A percentile compares a stretch with the other conserved stretches of the same genome.
Evolutionary conservation across 2,113 vertebrate genomes (phyloP).

Genomic region (Lagenorhynchus albirostris): DNA sequence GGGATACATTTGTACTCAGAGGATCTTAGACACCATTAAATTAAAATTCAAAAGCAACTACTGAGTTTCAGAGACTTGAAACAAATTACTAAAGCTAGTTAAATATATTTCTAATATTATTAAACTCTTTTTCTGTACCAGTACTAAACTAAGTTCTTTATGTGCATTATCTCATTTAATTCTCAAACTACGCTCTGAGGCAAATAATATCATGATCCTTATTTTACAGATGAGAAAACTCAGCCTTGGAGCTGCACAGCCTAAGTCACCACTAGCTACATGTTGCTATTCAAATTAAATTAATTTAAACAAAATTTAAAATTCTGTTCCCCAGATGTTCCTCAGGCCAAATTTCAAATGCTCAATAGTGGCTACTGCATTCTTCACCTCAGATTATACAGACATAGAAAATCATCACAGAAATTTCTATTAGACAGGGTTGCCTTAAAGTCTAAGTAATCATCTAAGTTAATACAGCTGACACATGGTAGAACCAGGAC

Average conservation of each 20-base stretch:
- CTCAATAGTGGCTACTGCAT: neutral
- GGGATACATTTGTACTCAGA: neutral
- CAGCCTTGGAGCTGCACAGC: neutral
- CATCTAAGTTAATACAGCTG: neutral
- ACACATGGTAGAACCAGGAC: neutral
- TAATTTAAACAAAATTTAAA: neutral
- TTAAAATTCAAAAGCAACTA: neutral
- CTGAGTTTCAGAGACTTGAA: neutral
- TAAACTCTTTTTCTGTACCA: neutral
- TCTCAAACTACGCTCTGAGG: neutral
- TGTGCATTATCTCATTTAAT: neutral
- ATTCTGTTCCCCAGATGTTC: neutral
- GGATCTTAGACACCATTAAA: neutral
- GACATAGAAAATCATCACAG: neutral
- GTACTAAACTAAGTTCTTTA: neutral
- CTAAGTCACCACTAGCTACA: neutral
- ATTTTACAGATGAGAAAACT: neutral
- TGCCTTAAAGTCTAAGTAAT: neutral
- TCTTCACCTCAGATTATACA: neutral
- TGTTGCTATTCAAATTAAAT: neutral
- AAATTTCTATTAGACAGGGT: neutral
- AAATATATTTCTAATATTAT: neutral
- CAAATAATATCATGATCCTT: neutral
- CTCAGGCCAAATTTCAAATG: neutral
- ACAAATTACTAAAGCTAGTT: neutral